A percentile compares a stretch with the other conserved stretches of the same genome.
Evolutionary conservation across 37 sponge, comb jelly and placozoan genomes (phyloP).

Genomic region (Hexactinellida sp.): DNA sequence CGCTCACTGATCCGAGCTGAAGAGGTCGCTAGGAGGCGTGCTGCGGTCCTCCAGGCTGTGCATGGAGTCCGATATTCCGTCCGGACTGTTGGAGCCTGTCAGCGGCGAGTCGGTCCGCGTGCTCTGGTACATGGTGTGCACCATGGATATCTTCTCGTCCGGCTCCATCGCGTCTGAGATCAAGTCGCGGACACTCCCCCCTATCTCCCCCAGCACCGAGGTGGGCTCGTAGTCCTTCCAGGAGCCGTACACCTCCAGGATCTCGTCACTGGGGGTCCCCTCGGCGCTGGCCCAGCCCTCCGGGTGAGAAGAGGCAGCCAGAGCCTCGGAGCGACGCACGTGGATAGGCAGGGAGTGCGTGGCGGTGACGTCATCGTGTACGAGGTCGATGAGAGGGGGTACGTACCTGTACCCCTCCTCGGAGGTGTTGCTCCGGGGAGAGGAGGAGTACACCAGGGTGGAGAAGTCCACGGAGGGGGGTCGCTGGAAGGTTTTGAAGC

Average conservation of each 20-base stretch:
- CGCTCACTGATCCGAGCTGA: not conserved
- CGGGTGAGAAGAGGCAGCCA: not conserved
- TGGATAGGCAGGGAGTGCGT: not conserved
- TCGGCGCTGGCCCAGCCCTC: conserved; percentile 1
- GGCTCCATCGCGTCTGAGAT: conserved; percentile 9
- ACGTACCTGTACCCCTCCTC: not conserved
- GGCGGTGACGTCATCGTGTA: not conserved
- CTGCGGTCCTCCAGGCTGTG: not conserved
- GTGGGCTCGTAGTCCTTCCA: conserved; percentile 27
- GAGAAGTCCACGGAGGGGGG: not conserved
- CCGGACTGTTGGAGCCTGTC: not conserved
- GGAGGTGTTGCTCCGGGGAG: not conserved
- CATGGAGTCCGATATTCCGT: not conserved
- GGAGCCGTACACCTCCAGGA: conserved; percentile 22
- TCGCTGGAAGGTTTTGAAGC: conserved; percentile 40
- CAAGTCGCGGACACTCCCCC: not conserved
- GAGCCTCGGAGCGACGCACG: not conserved
- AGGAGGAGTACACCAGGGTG: conserved; percentile 14
- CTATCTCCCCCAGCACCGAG: not conserved
- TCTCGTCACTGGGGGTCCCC: not conserved
- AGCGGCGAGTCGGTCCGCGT: not conserved
- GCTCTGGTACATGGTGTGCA: not conserved
- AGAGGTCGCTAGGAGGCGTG: not conserved
- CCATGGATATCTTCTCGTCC: not conserved
- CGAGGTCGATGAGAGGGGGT: not conserved